Conservation (phyloP, 2,888 invertebrate genomes). For the Netelia inedita region DNA sequence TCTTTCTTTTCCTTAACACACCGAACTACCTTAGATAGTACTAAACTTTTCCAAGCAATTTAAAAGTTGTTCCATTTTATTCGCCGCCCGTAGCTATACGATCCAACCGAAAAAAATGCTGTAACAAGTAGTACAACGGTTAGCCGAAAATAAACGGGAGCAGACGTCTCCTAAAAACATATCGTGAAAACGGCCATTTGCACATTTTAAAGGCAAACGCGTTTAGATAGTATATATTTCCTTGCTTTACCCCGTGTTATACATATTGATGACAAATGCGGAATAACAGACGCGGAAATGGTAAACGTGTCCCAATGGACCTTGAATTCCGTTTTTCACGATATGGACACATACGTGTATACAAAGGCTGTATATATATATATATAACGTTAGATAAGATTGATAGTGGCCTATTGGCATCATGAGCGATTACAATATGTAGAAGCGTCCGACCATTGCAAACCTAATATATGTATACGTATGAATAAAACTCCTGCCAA, state of each 20-base stretch:
- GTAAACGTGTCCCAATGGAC: constrained; percentile 16
- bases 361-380: neutral
- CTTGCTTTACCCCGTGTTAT: neutral
- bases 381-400: neutral
- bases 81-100: too few relatives aligned
- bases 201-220: too few relatives aligned
- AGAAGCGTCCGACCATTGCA: neutral
- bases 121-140: too few relatives aligned
- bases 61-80: too few relatives aligned
- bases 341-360: neutral
- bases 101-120: too few relatives aligned
- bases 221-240: too few relatives aligned
- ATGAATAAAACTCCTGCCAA: neutral
- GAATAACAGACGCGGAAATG: constrained; percentile 47
- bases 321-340: constrained; percentile 16
- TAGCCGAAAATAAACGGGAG: too few relatives aligned
- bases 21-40: too few relatives aligned
- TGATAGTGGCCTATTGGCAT: neutral
- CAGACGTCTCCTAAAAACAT: too few relatives aligned
- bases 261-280: constrained; percentile 31
- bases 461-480: neutral
- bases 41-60: too few relatives aligned
- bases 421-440: neutral
- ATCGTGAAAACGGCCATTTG: too few relatives aligned
- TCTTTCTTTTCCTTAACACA: too few relatives aligned